Conservation (phyloP, 1,140 invertebrate species). For the Dendrolimus kikuchii region DNA sequence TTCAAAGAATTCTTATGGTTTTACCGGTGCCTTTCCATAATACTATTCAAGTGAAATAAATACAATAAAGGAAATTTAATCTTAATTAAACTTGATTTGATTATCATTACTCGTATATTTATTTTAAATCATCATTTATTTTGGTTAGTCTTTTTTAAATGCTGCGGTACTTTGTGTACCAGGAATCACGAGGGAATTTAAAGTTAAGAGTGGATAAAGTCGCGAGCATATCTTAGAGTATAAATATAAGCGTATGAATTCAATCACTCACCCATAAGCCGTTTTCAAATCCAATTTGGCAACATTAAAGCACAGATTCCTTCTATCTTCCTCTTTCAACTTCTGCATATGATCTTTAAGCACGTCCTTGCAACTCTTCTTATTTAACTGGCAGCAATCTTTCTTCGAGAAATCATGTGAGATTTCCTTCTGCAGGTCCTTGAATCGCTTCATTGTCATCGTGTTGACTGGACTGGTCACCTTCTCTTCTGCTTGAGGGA, state of each 20-base stretch:
- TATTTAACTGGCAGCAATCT: constrained; percentile 39
- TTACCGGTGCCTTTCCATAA: too few relatives aligned
- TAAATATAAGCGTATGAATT: constrained; percentile 1
- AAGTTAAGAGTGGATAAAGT: too few relatives aligned
- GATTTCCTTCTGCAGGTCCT: constrained; percentile 50
- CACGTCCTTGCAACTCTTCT: constrained; percentile 35
- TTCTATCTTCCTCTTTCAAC: constrained; percentile 27
- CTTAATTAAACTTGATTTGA: too few relatives aligned
- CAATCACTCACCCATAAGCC: constrained; percentile 38
- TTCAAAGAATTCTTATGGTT: too few relatives aligned
- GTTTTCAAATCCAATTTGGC: constrained; percentile 37
- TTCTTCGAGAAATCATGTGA: constrained; percentile 33
- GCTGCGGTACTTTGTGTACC: too few relatives aligned
- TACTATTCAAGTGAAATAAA: too few relatives aligned
- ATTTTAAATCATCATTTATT: too few relatives aligned
- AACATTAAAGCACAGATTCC: constrained; percentile 32
- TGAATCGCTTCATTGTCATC: constrained; percentile 48
- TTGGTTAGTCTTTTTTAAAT: too few relatives aligned
- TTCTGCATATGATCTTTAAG: constrained; percentile 38
- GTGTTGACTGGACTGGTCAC: constrained; percentile 17
- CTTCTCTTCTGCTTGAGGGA: constrained; percentile 9
- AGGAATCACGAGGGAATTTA: too few relatives aligned
- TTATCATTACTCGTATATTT: too few relatives aligned
- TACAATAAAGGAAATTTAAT: too few relatives aligned
- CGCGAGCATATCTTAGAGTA: too few relatives aligned